phyloP scores from a whole-genome alignment of 2,888 invertebrate genomes.

The Pachydiplax longipennis region DNA sequence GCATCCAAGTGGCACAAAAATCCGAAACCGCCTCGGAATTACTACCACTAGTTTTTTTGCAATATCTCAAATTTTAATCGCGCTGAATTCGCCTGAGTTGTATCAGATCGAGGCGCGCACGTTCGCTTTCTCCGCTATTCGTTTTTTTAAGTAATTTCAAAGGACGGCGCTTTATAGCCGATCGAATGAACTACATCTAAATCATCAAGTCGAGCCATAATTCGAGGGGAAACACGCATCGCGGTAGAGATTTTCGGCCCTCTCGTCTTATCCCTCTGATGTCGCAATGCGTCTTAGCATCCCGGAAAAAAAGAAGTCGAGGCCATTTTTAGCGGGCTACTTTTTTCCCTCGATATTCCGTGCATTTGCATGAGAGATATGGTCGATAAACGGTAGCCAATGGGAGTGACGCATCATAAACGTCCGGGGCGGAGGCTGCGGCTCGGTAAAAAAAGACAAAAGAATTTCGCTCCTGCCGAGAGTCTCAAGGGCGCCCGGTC shows the following conservation, averaged over 20 bases:
- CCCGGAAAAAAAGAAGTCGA: background rate
- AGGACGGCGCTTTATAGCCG: too few species aligned
- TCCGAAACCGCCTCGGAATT: too few species aligned
- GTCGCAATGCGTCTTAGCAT: background rate
- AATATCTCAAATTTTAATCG: too few species aligned
- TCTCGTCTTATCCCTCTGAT: background rate
- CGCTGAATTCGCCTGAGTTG: too few species aligned
- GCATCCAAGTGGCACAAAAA: too few species aligned
- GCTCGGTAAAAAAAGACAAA: conserved; percentile 11
- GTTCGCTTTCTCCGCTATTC: too few species aligned
- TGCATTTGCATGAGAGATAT: conserved; percentile 40
- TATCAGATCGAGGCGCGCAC: too few species aligned
- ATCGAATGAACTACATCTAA: too few species aligned
- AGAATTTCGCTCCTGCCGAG: conserved; percentile 44
- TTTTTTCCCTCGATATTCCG: background rate
- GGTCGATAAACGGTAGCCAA: conserved; percentile 42
- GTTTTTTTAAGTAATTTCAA: too few species aligned
- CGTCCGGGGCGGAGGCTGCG: conserved; percentile 43
- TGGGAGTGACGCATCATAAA: conserved; percentile 37
- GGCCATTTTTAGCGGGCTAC: background rate
- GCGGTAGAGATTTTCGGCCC: background rate
- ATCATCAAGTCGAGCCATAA: background rate
- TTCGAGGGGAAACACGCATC: background rate
- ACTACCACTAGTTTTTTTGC: too few species aligned
- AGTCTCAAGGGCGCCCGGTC: conserved; percentile 43